These are phyloP conservation scores for Lates calcarifer DNA, from an alignment of 2,113 vertebrate genomes.

Conservation along the genomic window DNA sequence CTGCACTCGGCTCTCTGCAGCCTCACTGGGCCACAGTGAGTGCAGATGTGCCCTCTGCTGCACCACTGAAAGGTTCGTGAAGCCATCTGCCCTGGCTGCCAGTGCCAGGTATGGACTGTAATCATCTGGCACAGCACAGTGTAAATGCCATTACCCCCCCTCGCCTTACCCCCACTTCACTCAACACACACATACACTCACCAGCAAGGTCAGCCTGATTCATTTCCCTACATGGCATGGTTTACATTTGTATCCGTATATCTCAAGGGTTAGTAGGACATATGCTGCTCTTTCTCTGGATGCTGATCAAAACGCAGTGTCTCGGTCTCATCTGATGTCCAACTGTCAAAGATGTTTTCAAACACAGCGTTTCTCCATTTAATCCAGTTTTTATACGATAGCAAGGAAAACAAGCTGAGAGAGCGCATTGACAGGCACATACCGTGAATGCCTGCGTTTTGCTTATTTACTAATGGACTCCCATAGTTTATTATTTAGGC, in stretches of 20 bases:
- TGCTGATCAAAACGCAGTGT: slow-evolving; percentile 21
- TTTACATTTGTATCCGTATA: slow-evolving; percentile 54
- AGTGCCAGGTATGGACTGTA: slow-evolving; percentile 48
- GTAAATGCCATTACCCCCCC: slow-evolving; percentile 17
- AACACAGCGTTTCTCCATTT: not conserved
- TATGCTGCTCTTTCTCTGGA: slow-evolving; percentile 24
- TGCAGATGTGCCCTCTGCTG: slow-evolving; percentile 44
- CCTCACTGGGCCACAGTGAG: slow-evolving; percentile 37
- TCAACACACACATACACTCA: not conserved
- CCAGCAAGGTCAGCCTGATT: not conserved
- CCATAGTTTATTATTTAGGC: slow-evolving; percentile 28
- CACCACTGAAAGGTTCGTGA: slow-evolving; percentile 34
- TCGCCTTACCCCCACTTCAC: not conserved
- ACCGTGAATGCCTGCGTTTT: not conserved
- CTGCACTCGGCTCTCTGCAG: slow-evolving; percentile 47
- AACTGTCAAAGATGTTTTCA: not conserved
- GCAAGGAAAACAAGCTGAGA: not conserved
- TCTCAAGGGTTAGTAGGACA: slow-evolving; percentile 21
- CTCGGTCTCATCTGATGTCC: slow-evolving; percentile 1
- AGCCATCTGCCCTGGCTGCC: slow-evolving; percentile 44
- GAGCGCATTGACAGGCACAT: slow-evolving; percentile 5
- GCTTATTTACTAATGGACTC: slow-evolving; percentile 36
- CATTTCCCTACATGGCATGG: slow-evolving; percentile 29
- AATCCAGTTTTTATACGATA: not conserved
- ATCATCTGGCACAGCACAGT: slow-evolving; percentile 49